phyloP scores from a whole-genome alignment of 2,888 invertebrate species.

The Shargacucullia verbasci region DNA sequence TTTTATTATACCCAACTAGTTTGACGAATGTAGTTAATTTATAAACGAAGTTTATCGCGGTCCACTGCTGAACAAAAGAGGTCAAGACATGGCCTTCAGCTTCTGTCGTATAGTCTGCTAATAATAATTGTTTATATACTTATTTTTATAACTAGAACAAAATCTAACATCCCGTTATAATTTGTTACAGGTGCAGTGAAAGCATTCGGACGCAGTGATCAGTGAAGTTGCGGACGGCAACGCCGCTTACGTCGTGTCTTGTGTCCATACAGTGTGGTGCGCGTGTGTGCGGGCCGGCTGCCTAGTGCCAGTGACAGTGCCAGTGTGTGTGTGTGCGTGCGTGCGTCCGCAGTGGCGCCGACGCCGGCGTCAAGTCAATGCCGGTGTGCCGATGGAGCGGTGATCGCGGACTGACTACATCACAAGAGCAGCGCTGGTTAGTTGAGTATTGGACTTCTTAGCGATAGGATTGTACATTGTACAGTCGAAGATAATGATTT shows the following conservation, averaged over 20 bases:
- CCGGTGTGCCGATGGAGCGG: constrained; percentile 88
- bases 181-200: constrained; percentile 78
- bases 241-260: constrained; percentile 54
- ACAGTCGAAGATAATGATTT: no score
- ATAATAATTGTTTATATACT: background rate
- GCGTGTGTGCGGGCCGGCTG: constrained; percentile 60
- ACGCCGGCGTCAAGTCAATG: constrained; percentile 82
- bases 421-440: constrained; percentile 87
- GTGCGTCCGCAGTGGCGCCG: constrained; percentile 79
- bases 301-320: constrained; percentile 60
- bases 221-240: constrained; percentile 63
- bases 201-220: constrained; percentile 60
- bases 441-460: constrained; percentile 26
- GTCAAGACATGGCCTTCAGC: no score
- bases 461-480: background rate
- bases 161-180: constrained; percentile 51
- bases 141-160: background rate
- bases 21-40: no score
- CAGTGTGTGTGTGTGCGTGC: constrained; percentile 61
- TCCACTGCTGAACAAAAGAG: no score
- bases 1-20: constrained; percentile 14
- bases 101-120: no score
- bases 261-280: constrained; percentile 60
- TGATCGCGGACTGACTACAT: constrained; percentile 85
- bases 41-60: no score